phyloP scores from a whole-genome alignment of 2,888 invertebrate species.

The Ametastegia equiseti region DNA sequence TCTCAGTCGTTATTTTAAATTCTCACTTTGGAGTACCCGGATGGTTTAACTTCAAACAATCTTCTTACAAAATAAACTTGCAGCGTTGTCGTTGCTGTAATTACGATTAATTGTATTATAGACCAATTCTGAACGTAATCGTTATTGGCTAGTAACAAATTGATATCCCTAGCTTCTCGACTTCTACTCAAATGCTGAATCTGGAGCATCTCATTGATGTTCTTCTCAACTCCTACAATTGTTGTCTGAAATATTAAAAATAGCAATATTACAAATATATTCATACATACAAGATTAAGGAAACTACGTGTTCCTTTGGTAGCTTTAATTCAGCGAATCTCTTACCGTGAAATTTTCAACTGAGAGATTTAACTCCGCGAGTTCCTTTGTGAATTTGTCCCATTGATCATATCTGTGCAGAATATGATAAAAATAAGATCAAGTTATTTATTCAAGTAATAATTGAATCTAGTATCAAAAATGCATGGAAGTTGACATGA shows the following conservation, averaged over 20 bases:
- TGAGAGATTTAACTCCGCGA: constrained; percentile 91
- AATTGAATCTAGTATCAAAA: too few relatives aligned
- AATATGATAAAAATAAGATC: constrained; percentile 27
- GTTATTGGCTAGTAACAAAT: constrained; percentile 89
- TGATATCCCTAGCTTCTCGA: constrained; percentile 89
- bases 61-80: constrained; percentile 94
- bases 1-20: constrained; percentile 60
- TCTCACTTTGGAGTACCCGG: constrained; percentile 75
- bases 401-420: constrained; percentile 89
- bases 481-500: background rate
- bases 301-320: background rate
- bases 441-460: background rate
- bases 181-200: constrained; percentile 90
- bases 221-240: constrained; percentile 87
- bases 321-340: constrained; percentile 56
- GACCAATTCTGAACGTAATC: constrained; percentile 94
- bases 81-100: constrained; percentile 86
- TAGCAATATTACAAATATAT: too few relatives aligned
- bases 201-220: constrained; percentile 91
- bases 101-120: constrained; percentile 89
- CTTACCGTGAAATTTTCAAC: constrained; percentile 94
- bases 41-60: constrained; percentile 87
- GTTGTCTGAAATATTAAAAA: constrained; percentile 84
- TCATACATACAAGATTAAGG: background rate
- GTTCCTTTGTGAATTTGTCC: constrained; percentile 94